Evolutionary conservation across 2,797 vertebrate genomes (phyloP), one percentile per base, ranked within the genome.

Genomic region (Rhabdomys pumilio): DNA sequence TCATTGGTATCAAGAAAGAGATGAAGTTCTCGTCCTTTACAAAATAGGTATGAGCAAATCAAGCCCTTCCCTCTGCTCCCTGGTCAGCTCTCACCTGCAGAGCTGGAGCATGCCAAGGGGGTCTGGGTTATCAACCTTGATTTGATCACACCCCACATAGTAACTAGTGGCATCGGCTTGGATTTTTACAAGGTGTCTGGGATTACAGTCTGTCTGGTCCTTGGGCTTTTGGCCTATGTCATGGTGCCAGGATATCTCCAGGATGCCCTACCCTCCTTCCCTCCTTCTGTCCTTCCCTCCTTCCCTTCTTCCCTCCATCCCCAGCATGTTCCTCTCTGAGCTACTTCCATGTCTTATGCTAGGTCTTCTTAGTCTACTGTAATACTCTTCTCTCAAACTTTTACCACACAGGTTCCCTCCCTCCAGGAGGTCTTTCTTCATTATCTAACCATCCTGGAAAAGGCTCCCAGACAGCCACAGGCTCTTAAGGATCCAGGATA

Each of bases 181-280:
- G 7, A 50, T 50, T 50, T 50, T 50, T 50, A 11, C 0, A 85
- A 44, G 17, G 41, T 50, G 20, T 22, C 0, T 2, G 3, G 29
- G 63, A 5, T 57, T 0, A 3, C 0, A 2, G 12, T 53, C 31
- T 53, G 12, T 53, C 31, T 53, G 31, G 12, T 24, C 26, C 41
- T 61, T 0, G 0, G 57, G 41, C 14, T 50, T 65, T 34, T 4
- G 8, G 19, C 0, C 73, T 8, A 10, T 5, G 20, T 88, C 38
- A 15, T 41, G 41, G 22, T 2, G 1, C 47, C 10, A n/a, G 65
- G 34, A 38, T 55, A n/a, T 50, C 15, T 47, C 3, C 3, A 1
- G 10, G 57, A 72, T 0, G 0, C 15, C 24, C 17, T 1, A 50
- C 20, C 47, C 7, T 72, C 15, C 34, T n/a, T 82, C 11, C 1